phyloP scores from a whole-genome alignment of 2,888 invertebrate genomes.

The Thymelicus acteon region DNA sequence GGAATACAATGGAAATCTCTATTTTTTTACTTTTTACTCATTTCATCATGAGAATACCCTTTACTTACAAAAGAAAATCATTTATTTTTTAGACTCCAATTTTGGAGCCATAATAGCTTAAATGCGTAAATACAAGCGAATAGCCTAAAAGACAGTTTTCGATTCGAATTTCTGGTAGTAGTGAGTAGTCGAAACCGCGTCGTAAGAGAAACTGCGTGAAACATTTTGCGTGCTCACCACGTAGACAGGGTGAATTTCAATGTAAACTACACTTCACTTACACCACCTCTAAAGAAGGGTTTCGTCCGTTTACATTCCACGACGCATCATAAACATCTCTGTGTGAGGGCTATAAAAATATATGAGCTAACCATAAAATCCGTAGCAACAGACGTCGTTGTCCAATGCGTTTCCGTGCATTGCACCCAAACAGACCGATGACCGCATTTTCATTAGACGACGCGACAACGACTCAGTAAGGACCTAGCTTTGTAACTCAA shows the following conservation, averaged over 20 bases:
- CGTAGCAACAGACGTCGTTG: slow-evolving; percentile 9
- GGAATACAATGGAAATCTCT: background rate
- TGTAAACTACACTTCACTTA: background rate
- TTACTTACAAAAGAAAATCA: too few relatives aligned
- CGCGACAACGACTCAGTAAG: too few relatives aligned
- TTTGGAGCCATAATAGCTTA: too few relatives aligned
- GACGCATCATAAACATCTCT: slow-evolving; percentile 20
- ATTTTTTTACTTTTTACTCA: background rate
- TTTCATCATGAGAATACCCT: background rate
- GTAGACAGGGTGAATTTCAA: background rate
- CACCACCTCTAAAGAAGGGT: background rate
- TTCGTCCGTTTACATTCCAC: slow-evolving; percentile 3
- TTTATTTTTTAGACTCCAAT: too few relatives aligned
- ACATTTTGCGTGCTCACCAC: background rate
- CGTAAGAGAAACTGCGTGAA: too few relatives aligned
- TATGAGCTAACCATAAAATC: slow-evolving; percentile 19
- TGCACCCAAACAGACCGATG: background rate
- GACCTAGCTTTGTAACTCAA: too few relatives aligned
- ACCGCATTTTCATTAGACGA: too few relatives aligned
- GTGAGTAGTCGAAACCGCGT: too few relatives aligned
- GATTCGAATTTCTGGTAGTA: too few relatives aligned
- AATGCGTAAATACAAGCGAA: too few relatives aligned
- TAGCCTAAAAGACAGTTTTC: background rate
- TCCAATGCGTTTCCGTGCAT: slow-evolving; percentile 23
- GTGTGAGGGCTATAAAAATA: slow-evolving; percentile 22